Percentiles rank a stretch among this genome's conserved stretches.
These are phyloP conservation scores for Girardinus metallicus DNA, from an alignment of 2,797 vertebrate species.

Conservation along the genomic window DNA sequence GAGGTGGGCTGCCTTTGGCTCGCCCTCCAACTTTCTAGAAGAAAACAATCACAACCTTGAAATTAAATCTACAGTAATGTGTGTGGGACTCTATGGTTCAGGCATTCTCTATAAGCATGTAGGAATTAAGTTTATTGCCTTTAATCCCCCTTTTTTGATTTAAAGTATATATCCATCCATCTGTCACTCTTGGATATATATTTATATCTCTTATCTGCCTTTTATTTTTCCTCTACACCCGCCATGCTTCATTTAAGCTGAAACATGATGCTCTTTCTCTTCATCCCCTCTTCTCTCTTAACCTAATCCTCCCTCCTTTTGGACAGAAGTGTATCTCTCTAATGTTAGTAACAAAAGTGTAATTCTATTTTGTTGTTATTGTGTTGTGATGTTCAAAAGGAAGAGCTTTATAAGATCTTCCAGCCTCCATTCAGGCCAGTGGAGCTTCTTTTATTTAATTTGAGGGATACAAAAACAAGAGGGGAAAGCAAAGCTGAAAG, in stretches of 20 bases:
- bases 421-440: conserved; percentile 41
- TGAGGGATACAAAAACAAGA: conserved; percentile 38
- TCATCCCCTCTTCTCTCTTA: conserved; percentile 5
- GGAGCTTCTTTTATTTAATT: conserved; percentile 58
- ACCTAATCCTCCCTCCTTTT: conserved; percentile 21
- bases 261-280: not conserved
- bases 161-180: conserved; percentile 45
- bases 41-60: conserved; percentile 22
- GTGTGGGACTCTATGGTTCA: not conserved
- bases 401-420: conserved; percentile 50
- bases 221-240: conserved; percentile 30
- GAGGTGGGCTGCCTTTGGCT: conserved; percentile 49
- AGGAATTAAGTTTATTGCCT: conserved; percentile 39
- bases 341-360: conserved; percentile 9
- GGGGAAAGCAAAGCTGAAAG: conserved; percentile 27
- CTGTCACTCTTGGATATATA: conserved; percentile 53
- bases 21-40: conserved; percentile 42
- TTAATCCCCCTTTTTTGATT: conserved; percentile 50
- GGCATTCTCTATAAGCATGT: conserved; percentile 26
- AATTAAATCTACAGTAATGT: conserved; percentile 7
- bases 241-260: conserved; percentile 27
- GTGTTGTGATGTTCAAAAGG: conserved; percentile 39
- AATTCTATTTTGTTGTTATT: conserved; percentile 48
- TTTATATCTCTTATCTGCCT: conserved; percentile 35
- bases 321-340: conserved; percentile 23